Evolutionary conservation across 1,140 invertebrate species (phyloP), one percentile per base, ranked within the genome.

Genomic region (Drosophila hydei): DNA sequence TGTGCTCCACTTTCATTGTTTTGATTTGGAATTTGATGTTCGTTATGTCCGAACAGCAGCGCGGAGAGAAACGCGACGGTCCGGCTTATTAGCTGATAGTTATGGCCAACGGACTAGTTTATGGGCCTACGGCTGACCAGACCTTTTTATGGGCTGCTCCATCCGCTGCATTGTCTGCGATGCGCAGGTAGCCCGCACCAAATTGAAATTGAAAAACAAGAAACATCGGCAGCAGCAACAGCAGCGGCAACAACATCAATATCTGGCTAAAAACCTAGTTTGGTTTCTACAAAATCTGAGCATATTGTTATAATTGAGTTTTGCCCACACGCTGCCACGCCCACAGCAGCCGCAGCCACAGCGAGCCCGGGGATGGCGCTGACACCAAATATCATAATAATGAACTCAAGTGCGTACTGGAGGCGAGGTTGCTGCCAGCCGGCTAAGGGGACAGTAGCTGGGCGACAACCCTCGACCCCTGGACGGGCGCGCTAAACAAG

Each of bases 231-330:
- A 19, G n/a, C 8, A 21, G 9, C 19, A 51, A n/a, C 7, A 45
- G n/a, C 25, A 30, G 11, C 19, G 3, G 21, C 8, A 16, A 18
- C 23, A 43, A 25, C 12, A 45, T 40, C 25, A 45, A 19, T 27
- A 36, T n/a, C 19, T 21, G 50, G 25, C 50, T 40, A 43, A 45
- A 59, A 55, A 52, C n/a, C 40, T 43, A 43, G 45, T 7, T 38
- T 9, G 58, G 40, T 18, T 38, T n/a, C 18, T 60, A 50, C 42
- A 76, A 90, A 90, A 90, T 91, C 79, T 72, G 76, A 88, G 89
- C 89, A 91, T 90, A 91, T 91, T 91, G 89, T 89, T 84, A 91
- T 91, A 91, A 91, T 91, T 89, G 89, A 91, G 81, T 88, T 91
- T 70, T 70, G 60, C 72, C 75, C 80, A 80, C 72, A 70, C 33